Conservation (phyloP, 2,888 invertebrate genomes). For the Macrostomum cliftonense region DNA sequence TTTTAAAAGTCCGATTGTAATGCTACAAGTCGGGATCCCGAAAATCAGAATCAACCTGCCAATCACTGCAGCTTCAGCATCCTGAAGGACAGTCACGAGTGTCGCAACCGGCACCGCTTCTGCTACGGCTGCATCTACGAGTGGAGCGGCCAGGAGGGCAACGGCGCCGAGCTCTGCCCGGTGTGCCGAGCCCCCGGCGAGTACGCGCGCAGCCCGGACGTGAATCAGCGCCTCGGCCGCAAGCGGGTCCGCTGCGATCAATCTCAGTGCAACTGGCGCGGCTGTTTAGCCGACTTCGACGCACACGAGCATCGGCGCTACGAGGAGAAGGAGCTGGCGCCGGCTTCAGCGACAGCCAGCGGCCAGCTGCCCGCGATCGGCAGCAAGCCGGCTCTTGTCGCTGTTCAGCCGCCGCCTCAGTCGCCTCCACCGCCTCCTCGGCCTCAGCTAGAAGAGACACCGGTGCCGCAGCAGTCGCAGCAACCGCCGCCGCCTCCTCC, state of each 20-base stretch:
- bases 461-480: background rate
- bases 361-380: too few species aligned
- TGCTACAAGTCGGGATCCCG: background rate
- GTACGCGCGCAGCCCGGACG: conserved; percentile 6
- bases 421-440: too few species aligned
- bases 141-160: conserved; percentile 4
- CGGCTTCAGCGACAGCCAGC: too few species aligned
- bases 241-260: conserved; percentile 7
- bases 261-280: conserved; percentile 5
- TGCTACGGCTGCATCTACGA: conserved; percentile 11
- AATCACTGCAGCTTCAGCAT: conserved; percentile 4
- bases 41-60: background rate
- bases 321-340: conserved; percentile 3
- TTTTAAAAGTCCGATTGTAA: too few species aligned
- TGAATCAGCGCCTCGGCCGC: conserved; percentile 6
- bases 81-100: conserved; percentile 10
- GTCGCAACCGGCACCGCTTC: conserved; percentile 10
- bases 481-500: background rate
- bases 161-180: conserved; percentile 8
- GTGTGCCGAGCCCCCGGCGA: conserved; percentile 6
- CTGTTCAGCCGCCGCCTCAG: too few species aligned
- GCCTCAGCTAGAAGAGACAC: too few species aligned
- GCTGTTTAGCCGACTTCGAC: conserved; percentile 6
- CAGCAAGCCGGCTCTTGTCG: too few species aligned
- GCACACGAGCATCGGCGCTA: conserved; percentile 6